Percentiles rank a stretch among this genome's conserved stretches.
phyloP scores from a whole-genome alignment of 2,113 vertebrate species.

The Coreoperca whiteheadi region DNA sequence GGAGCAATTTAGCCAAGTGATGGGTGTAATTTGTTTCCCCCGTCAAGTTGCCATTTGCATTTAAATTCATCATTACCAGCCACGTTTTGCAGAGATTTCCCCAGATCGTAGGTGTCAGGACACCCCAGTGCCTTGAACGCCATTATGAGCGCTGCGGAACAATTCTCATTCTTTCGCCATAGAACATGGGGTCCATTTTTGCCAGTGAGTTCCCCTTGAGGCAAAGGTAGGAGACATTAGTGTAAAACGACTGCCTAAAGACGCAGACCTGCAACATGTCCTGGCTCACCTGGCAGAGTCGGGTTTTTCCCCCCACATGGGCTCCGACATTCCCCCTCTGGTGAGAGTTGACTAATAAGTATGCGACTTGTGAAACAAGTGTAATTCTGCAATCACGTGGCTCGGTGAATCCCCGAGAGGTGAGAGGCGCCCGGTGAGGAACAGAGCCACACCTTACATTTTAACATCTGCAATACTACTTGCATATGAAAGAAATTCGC shows the following conservation, averaged over 20 bases:
- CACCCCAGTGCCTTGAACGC: constrained; percentile 33
- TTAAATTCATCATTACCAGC: constrained; percentile 80
- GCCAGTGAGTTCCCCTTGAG: not conserved
- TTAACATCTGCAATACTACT: not conserved
- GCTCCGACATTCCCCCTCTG: not conserved
- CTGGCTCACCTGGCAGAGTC: not conserved
- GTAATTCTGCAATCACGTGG: not conserved
- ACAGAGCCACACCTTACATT: not conserved
- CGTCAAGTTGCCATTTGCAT: constrained; percentile 75
- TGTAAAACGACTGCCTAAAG: constrained; percentile 9
- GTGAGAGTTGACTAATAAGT: not conserved
- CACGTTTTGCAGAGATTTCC: constrained; percentile 74
- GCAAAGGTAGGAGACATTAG: constrained; percentile 5
- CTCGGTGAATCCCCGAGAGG: constrained; percentile 5
- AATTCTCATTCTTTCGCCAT: constrained; percentile 39
- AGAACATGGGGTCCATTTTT: not conserved
- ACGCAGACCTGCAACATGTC: constrained; percentile 4
- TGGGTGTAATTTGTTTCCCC: constrained; percentile 77
- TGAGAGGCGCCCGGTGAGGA: not conserved
- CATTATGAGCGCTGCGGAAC: constrained; percentile 45
- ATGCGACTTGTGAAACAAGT: not conserved
- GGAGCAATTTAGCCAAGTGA: constrained; percentile 75
- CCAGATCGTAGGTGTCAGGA: constrained; percentile 71
- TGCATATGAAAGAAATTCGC: constrained; percentile 6
- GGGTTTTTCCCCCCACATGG: not conserved